Conservation (phyloP, 1,140 invertebrate species). For the Adoxophyes honmai region DNA sequence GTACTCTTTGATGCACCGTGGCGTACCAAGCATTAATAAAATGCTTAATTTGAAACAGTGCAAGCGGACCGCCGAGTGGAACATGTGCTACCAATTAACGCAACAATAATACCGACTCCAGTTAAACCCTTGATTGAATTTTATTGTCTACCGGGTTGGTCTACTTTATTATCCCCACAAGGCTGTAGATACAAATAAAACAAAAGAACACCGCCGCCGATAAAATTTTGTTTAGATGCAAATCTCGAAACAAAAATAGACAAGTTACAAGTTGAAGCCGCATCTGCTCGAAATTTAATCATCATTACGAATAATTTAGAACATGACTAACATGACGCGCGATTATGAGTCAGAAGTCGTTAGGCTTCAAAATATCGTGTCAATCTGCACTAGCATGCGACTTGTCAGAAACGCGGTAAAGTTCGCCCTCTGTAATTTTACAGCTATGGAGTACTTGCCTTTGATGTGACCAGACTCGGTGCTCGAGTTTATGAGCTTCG, state of each 20-base stretch:
- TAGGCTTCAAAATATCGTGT: slow-evolving; percentile 8
- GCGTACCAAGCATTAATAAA: slow-evolving; percentile 3
- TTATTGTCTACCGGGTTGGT: slow-evolving; percentile 61
- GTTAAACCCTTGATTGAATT: slow-evolving; percentile 53
- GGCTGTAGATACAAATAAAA: slow-evolving; percentile 19
- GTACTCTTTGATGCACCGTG: slow-evolving; percentile 1
- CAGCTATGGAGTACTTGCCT: slow-evolving; percentile 48
- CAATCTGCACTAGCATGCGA: slow-evolving; percentile 1
- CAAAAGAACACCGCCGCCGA: not conserved
- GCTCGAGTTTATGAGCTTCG: slow-evolving; percentile 38
- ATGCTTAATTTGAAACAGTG: not conserved
- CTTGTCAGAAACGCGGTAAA: slow-evolving; percentile 18
- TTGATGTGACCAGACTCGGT: slow-evolving; percentile 45
- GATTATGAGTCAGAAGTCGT: too few species aligned
- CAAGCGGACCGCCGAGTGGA: not conserved
- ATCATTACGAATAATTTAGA: too few species aligned
- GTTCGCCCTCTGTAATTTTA: slow-evolving; percentile 36
- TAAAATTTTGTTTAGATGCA: too few species aligned
- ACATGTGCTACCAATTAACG: slow-evolving; percentile 62
- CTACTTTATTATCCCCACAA: slow-evolving; percentile 38
- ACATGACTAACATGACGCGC: not conserved
- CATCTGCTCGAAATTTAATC: too few species aligned
- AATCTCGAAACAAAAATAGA: too few species aligned
- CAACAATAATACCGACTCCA: slow-evolving; percentile 38
- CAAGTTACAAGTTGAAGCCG: too few species aligned